A percentile compares a stretch with the other conserved stretches of the same genome.
These are phyloP conservation scores for Leptonema lineaticorne DNA, from an alignment of 1,140 invertebrate genomes.

Conservation along the genomic window DNA sequence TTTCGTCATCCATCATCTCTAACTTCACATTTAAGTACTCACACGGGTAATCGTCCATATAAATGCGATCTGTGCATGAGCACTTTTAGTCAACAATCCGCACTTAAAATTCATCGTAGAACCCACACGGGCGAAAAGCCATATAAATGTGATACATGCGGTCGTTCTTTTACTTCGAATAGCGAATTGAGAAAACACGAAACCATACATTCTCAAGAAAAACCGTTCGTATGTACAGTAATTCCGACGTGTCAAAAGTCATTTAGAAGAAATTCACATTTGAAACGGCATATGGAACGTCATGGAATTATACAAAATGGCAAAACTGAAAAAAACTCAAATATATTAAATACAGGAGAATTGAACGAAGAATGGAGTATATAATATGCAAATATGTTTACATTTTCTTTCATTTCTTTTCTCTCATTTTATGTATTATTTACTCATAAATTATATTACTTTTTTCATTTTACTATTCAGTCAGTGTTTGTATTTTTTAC, in stretches of 20 bases:
- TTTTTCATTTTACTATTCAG: too few relatives aligned
- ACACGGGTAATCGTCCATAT: slow-evolving; percentile 45
- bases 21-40: slow-evolving; percentile 42
- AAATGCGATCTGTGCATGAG: slow-evolving; percentile 43
- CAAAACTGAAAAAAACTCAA: background rate
- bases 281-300: slow-evolving; percentile 35
- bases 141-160: slow-evolving; percentile 42
- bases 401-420: too few relatives aligned
- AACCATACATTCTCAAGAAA: slow-evolving; percentile 56
- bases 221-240: slow-evolving; percentile 59
- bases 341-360: background rate
- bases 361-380: background rate
- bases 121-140: slow-evolving; percentile 44
- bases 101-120: slow-evolving; percentile 47
- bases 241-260: slow-evolving; percentile 22
- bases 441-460: too few relatives aligned
- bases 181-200: slow-evolving; percentile 57
- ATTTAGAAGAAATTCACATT: slow-evolving; percentile 34
- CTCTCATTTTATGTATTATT: too few relatives aligned
- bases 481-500: too few relatives aligned
- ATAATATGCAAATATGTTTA: background rate
- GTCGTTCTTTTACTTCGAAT: slow-evolving; percentile 44
- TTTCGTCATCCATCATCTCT: slow-evolving; percentile 37
- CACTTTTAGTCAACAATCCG: slow-evolving; percentile 48
- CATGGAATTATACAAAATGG: slow-evolving; percentile 5